A percentile compares a stretch with the other conserved stretches of the same genome.
Conservation (phyloP, 2,113 vertebrate genomes). For the Choloepus hoffmanni region DNA sequence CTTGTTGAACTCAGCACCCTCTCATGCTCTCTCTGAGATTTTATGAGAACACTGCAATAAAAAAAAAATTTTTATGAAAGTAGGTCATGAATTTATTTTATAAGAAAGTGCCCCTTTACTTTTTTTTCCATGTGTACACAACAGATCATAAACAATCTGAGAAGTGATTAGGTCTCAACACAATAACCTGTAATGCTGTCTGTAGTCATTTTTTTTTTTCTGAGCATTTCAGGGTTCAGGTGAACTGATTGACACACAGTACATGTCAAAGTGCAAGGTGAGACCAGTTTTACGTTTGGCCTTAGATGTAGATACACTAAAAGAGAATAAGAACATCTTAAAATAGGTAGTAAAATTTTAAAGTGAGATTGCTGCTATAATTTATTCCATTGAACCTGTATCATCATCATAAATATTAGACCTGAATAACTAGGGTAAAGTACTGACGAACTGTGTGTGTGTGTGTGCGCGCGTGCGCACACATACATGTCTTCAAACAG, state of each 20-base stretch:
- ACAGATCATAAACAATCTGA: background rate
- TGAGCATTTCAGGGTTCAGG: background rate
- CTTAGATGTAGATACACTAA: background rate
- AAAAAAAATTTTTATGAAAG: slow-evolving; percentile 9
- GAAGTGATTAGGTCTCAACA: slow-evolving; percentile 6
- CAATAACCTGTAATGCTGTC: slow-evolving; percentile 15
- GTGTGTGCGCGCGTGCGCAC: background rate
- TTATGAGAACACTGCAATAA: background rate
- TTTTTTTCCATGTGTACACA: background rate
- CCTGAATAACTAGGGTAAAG: slow-evolving; percentile 7
- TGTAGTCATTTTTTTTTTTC: background rate
- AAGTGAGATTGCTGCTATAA: slow-evolving; percentile 8
- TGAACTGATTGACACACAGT: background rate
- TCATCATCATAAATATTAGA: slow-evolving; percentile 6
- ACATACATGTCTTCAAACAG: background rate
- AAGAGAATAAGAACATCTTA: background rate
- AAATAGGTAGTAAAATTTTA: slow-evolving; percentile 4
- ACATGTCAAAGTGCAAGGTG: slow-evolving; percentile 16
- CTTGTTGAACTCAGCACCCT: background rate
- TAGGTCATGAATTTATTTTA: background rate
- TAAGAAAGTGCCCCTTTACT: background rate
- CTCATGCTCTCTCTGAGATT: background rate
- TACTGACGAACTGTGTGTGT: background rate
- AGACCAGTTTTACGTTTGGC: background rate
- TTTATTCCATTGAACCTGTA: background rate